These are phyloP conservation scores for Lacanobia oleracea DNA, from an alignment of 2,888 invertebrate species.

Conservation along the genomic window DNA sequence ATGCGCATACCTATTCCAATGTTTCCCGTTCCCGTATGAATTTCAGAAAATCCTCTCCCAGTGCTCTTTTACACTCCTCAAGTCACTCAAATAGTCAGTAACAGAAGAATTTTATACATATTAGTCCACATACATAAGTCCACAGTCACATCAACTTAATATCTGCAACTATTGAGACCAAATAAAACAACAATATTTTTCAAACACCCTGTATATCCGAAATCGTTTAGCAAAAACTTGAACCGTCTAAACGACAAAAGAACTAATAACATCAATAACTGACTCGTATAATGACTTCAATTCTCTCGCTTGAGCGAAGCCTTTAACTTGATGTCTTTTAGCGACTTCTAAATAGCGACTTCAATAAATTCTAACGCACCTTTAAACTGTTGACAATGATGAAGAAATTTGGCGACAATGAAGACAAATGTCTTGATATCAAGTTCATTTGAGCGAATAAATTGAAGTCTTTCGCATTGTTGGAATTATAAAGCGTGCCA, in stretches of 20 bases:
- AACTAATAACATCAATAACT: conserved; percentile 81
- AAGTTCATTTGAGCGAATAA: conserved; percentile 64
- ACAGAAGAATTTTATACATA: too few species aligned
- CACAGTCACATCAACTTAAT: neutral
- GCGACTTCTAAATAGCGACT: conserved; percentile 77
- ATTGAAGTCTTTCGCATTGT: conserved; percentile 27
- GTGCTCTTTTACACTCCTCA: too few species aligned
- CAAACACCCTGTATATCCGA: conserved; percentile 74
- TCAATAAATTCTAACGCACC: conserved; percentile 80
- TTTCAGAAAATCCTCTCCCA: too few species aligned
- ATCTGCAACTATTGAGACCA: neutral
- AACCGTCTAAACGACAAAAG: conserved; percentile 80
- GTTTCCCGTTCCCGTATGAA: too few species aligned
- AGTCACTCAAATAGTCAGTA: too few species aligned
- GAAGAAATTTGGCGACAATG: conserved; percentile 67
- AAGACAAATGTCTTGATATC: conserved; percentile 65
- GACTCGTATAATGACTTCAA: conserved; percentile 73
- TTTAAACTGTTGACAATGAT: conserved; percentile 67
- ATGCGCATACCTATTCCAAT: too few species aligned
- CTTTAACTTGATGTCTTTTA: conserved; percentile 77
- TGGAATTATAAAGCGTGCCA: conserved; percentile 31
- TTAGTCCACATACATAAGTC: too few species aligned
- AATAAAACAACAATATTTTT: neutral
- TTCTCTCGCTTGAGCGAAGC: conserved; percentile 78
- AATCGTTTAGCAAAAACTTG: conserved; percentile 78